Evolutionary conservation across 2,113 vertebrate species (phyloP).

Genomic region (Pholis gunnellus): DNA sequence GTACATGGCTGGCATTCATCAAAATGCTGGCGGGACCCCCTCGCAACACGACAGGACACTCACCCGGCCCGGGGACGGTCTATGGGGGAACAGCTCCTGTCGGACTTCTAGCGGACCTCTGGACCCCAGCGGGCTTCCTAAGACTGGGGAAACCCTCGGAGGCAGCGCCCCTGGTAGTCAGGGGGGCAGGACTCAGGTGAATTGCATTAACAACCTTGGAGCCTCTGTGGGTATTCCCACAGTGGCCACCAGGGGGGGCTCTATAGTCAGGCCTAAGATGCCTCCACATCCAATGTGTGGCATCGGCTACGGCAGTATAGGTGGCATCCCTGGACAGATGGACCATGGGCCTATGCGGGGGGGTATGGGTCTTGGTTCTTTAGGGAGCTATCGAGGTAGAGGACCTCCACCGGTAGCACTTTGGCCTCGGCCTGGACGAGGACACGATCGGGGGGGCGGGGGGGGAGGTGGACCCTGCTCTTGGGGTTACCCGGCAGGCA

Average conservation of each 20-base stretch:
- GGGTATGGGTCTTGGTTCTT: conserved; percentile 70
- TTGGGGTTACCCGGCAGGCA: conserved; percentile 79
- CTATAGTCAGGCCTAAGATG: conserved; percentile 68
- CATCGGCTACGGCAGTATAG: conserved; percentile 70
- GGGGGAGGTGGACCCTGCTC: conserved; percentile 71
- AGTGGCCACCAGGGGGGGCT: conserved; percentile 69
- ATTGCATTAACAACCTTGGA: conserved; percentile 70
- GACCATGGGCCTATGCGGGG: conserved; percentile 72
- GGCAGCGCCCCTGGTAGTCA: conserved; percentile 67
- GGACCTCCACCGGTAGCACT: conserved; percentile 72
- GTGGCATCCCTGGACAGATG: conserved; percentile 70
- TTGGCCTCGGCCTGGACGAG: conserved; percentile 78
- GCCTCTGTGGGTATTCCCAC: conserved; percentile 51
- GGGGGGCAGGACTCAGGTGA: conserved; percentile 77
- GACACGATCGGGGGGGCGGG: conserved; percentile 73
- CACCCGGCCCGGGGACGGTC: conserved; percentile 59
- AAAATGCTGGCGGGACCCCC: conserved; percentile 43
- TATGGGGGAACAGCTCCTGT: conserved; percentile 60
- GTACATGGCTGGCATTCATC: conserved; percentile 54
- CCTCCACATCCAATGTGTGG: conserved; percentile 63
- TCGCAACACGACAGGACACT: conserved; percentile 63
- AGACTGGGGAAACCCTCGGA: conserved; percentile 52
- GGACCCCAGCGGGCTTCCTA: conserved; percentile 44
- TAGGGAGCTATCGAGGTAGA: conserved; percentile 77
- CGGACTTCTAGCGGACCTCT: conserved; percentile 50